Base-by-base conservation (phyloP, 2,888 invertebrate species). In the Scaptomyza cyrtandrae region DNA sequence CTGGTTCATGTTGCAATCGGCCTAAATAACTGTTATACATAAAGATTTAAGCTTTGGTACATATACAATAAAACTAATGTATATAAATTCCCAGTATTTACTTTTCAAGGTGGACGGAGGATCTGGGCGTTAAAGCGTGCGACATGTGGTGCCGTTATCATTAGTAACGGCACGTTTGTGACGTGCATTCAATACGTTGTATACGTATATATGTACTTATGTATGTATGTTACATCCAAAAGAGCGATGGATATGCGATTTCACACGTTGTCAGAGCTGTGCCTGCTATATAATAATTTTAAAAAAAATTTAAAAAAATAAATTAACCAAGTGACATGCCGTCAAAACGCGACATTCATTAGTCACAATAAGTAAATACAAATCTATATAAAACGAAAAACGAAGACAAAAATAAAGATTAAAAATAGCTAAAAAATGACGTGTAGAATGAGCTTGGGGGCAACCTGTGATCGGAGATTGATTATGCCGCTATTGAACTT, bases 311-410 rank as follows among this genome's bases (percentile, higher is more conserved):
- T 1, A 19, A 43, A 35, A 39, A 35, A 33, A 19, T 46, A 52
- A 56, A 63, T 44, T 60, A 52, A 39, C 9, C 27, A 63, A 63
- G 45, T 87, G 89, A 88, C 89, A 89, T 66, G 62, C 78, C 67
- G 78, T 89, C 89, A 82, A 65, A 83, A 69, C 14, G 50, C 71
- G 71, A 62, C 71, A 60, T 67, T 82, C 82, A 82, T 88, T 82
- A 82, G 87, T 82, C 85, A 87, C 89, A 78, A 69, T 45, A 64
- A 41, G 41, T n/a, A 39, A 11, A 24, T 16, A 49, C 13, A 64
- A 57, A 64, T 50, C 44, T 44, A 55, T 48, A 63, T 24, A 33
- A 53, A 60, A 49, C 54, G 37, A 19, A 41, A 31, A 45, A 24
- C 24, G 24, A 24, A 2, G 31, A 24, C 4, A 27, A 41, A n/a